Evolutionary conservation across 2,113 vertebrate species (phyloP).

Genomic region (Cisticola juncidis): DNA sequence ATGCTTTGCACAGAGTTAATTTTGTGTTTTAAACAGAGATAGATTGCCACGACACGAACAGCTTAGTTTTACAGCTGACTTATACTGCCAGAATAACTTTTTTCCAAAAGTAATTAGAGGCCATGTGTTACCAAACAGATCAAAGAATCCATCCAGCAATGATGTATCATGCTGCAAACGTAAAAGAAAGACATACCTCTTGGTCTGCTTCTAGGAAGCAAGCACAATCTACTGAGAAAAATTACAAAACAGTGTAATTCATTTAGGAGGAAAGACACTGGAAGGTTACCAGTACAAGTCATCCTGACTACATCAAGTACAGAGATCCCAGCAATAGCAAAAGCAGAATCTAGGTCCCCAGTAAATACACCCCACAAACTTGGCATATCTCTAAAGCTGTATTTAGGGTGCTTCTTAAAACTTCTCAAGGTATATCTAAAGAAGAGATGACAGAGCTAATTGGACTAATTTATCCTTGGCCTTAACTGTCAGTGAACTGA

Average conservation of each 20-base stretch:
- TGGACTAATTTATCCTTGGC: neutral
- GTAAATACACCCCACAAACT: neutral
- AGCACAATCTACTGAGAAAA: neutral
- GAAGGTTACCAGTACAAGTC: neutral
- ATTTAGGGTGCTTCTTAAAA: neutral
- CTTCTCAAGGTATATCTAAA: neutral
- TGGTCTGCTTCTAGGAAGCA: neutral
- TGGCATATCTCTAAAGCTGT: neutral
- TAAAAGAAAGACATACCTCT: neutral
- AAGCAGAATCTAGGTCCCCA: neutral
- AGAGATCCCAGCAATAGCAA: neutral
- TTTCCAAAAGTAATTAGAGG: slow-evolving; percentile 7
- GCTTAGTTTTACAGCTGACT: neutral
- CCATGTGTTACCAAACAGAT: neutral
- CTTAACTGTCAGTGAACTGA: neutral
- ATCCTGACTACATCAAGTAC: neutral
- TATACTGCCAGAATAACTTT: neutral
- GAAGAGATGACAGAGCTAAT: neutral
- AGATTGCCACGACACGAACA: slow-evolving; percentile 4
- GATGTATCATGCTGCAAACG: neutral
- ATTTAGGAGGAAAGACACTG: neutral
- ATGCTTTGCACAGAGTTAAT: neutral
- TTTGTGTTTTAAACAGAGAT: neutral
- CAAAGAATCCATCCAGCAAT: neutral
- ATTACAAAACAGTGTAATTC: neutral